Conservation (phyloP, 2,797 vertebrate species). For the Hippocampus kuda region DNA sequence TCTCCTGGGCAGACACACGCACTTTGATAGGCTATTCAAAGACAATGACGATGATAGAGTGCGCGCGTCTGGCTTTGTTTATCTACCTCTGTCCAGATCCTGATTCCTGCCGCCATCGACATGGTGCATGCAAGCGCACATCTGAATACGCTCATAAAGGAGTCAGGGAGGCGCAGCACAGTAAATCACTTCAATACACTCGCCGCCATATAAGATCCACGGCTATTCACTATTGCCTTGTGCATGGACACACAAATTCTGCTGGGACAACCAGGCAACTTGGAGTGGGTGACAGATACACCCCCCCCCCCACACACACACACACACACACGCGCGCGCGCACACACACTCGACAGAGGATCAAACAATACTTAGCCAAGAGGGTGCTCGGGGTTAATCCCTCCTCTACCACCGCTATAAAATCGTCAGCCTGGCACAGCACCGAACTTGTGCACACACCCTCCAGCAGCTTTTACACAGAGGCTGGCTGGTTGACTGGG, state of each 20-base stretch:
- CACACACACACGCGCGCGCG: constrained; percentile 30
- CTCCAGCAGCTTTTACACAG: constrained; percentile 38
- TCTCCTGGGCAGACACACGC: constrained; percentile 23
- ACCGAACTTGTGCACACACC: constrained; percentile 43
- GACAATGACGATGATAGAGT: constrained; percentile 45
- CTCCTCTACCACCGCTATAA: constrained; percentile 38
- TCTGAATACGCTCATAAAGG: constrained; percentile 52
- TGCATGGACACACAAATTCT: constrained; percentile 6
- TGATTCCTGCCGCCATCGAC: constrained; percentile 27
- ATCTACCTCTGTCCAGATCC: constrained; percentile 30
- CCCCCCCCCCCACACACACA: constrained; percentile 15
- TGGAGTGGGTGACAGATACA: constrained; percentile 17
- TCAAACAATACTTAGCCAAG: constrained; percentile 30
- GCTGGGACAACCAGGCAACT: constrained; percentile 21
- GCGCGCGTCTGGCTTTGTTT: constrained; percentile 30
- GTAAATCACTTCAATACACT: constrained; percentile 51
- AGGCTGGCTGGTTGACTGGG: constrained; percentile 53
- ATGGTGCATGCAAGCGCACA: constrained; percentile 24
- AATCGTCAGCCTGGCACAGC: constrained; percentile 43
- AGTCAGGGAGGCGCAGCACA: constrained; percentile 45
- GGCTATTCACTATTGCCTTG: constrained; percentile 14
- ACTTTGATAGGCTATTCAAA: constrained; percentile 29
- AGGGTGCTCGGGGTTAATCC: constrained; percentile 34
- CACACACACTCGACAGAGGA: constrained; percentile 25
- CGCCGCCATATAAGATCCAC: constrained; percentile 41